Conservation (phyloP, 1,140 invertebrate genomes). For the Zaprionus camerounensis region DNA sequence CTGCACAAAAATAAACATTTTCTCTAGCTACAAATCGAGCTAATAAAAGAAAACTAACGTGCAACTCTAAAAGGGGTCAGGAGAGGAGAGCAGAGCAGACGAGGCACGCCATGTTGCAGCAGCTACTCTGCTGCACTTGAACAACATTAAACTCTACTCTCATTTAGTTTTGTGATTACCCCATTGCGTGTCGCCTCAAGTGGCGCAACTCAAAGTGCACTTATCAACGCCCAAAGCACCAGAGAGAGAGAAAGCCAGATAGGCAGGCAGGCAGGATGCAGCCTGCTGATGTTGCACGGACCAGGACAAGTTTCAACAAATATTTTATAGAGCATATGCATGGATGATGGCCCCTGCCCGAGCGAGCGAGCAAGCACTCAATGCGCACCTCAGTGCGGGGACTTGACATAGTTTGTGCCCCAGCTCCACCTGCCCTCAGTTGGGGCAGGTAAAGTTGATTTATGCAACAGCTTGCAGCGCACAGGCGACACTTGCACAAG, state of each 20-base stretch:
- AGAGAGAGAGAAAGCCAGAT: slow-evolving; percentile 9
- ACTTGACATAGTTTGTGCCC: slow-evolving; percentile 74
- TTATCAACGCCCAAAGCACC: slow-evolving; percentile 70
- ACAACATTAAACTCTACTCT: slow-evolving; percentile 78
- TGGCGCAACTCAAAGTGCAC: slow-evolving; percentile 65
- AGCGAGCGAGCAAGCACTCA: not conserved
- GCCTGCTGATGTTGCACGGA: no score
- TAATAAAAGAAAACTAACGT: slow-evolving; percentile 47
- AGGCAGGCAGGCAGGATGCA: slow-evolving; percentile 1
- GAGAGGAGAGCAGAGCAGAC: not conserved
- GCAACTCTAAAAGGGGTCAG: slow-evolving; percentile 1
- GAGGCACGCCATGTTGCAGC: not conserved
- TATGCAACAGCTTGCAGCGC: slow-evolving; percentile 73
- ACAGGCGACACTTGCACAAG: slow-evolving; percentile 34
- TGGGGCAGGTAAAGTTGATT: slow-evolving; percentile 66
- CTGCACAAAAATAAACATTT: slow-evolving; percentile 44
- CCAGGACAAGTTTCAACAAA: slow-evolving; percentile 68
- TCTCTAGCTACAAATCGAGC: slow-evolving; percentile 31
- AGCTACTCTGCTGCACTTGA: slow-evolving; percentile 54
- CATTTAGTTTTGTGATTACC: slow-evolving; percentile 78
- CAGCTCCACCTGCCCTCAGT: not conserved
- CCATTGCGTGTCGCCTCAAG: slow-evolving; percentile 65
- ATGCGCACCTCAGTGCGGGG: slow-evolving; percentile 29
- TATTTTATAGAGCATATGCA: slow-evolving; percentile 73
- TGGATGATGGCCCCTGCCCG: slow-evolving; percentile 36